Base-by-base conservation (phyloP, 2,888 invertebrate species). In the Sclerodermus sp. region DNA sequence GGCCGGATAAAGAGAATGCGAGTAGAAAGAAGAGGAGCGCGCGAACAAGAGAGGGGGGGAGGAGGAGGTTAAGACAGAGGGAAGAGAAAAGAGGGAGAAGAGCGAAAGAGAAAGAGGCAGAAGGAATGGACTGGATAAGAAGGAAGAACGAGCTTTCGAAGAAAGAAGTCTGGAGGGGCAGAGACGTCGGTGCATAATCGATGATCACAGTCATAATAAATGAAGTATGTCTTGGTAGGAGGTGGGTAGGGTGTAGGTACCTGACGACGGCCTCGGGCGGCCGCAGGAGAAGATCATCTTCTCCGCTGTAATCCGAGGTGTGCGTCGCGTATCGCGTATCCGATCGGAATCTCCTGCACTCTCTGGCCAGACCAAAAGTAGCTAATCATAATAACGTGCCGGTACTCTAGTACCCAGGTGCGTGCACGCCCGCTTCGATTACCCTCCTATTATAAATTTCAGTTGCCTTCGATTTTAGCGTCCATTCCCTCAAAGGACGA, bases 181-280 rank as follows among this genome's bases (percentile, higher is more conserved):
- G 64, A 66, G 65, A 73, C 64, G 70, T 70, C 66, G 70, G 70
- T 69, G 72, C 73, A 74, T 74, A 76, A 76, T 77, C 75, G 76
- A 76, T 76, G 74, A 77, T 76, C 73, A 73, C 71, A 74, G 76
- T 74, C 74, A 75, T 76, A 74, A 76, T 74, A 76, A 77, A 74
- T 74, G 72, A 74, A 73, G 74, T 72, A 74, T 71, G 68, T 61
- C 68, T 71, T 71, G 68, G 68, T 70, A 68, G 70, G 62, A 67
- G 68, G 70, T 57, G 59, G 58, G 59, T 57, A 54, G 62, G 60
- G 57, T 58, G 61, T 62, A 66, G 73, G 73, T 73, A 74, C 74
- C 74, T 74, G 74, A 74, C 74, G 74, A 70, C 67, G 69, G 74
- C 74, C 74, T 58, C 60, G 60, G 74, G 74, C 74, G 55, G 56